Conservation (phyloP, 1,140 invertebrate species). For the Melanaphis sacchari region DNA sequence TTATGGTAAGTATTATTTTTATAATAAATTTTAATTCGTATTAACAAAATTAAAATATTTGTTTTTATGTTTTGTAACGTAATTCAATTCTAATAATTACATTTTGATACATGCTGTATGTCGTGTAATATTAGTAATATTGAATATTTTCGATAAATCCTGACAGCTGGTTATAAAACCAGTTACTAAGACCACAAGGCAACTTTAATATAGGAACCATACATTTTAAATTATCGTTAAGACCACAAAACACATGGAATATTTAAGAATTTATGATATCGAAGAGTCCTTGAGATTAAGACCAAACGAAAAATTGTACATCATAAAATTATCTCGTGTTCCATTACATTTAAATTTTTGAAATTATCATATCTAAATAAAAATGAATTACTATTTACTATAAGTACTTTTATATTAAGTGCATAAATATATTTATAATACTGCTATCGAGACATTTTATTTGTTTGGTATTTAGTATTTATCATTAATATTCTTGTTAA, state of each 20-base stretch:
- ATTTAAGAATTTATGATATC: background rate
- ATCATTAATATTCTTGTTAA: background rate
- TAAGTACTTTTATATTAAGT: constrained; percentile 2
- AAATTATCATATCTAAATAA: constrained; percentile 22
- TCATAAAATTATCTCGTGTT: background rate
- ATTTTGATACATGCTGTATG: constrained; percentile 12
- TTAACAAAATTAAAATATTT: background rate
- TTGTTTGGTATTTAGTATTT: constrained; percentile 11
- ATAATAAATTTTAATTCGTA: background rate
- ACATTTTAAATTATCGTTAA: background rate
- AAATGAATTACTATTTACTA: background rate
- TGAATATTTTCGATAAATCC: constrained; percentile 28
- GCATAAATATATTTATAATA: background rate
- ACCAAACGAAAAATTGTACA: background rate
- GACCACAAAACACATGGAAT: background rate
- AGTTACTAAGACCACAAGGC: background rate
- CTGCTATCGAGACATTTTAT: background rate
- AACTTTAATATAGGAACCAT: background rate
- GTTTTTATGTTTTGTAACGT: background rate
- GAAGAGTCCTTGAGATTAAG: background rate
- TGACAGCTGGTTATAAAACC: constrained; percentile 28
- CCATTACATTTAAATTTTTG: background rate
- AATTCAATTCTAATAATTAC: background rate
- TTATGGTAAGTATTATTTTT: background rate
- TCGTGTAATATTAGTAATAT: constrained; percentile 14